These are phyloP conservation scores for Pipistrellus kuhlii DNA, from an alignment of 2,797 vertebrate genomes.

Conservation along the genomic window DNA sequence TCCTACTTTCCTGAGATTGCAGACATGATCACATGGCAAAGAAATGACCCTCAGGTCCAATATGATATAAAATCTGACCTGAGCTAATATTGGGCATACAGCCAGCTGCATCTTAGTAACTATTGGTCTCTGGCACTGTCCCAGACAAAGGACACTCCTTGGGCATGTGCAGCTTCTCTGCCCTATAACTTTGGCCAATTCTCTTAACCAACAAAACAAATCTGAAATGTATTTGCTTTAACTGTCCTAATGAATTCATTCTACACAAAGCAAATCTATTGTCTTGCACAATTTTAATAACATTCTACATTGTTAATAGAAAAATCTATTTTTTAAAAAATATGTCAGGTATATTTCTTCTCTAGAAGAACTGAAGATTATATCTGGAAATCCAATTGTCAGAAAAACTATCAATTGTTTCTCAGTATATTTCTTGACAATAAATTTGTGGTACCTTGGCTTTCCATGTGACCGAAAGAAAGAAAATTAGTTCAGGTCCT, in stretches of 20 bases:
- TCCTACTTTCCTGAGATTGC: neutral
- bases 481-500: neutral
- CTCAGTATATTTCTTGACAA: neutral
- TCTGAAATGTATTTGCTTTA: neutral
- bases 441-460: neutral
- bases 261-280: neutral
- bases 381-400: constrained; percentile 21
- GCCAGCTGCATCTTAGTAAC: neutral
- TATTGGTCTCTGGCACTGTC: neutral
- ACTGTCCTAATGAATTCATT: neutral
- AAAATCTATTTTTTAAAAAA: constrained; percentile 22
- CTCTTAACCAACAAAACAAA: constrained; percentile 16
- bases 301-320: neutral
- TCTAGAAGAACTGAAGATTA: neutral
- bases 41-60: neutral
- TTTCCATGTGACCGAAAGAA: neutral
- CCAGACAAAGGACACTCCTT: neutral
- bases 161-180: neutral
- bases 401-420: neutral
- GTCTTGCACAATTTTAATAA: constrained; percentile 28
- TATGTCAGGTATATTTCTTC: neutral
- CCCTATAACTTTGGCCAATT: neutral
- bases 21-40: neutral
- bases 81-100: neutral
- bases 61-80: neutral